phyloP scores from a whole-genome alignment of 2,113 vertebrate genomes.

The Noctilio leporinus region DNA sequence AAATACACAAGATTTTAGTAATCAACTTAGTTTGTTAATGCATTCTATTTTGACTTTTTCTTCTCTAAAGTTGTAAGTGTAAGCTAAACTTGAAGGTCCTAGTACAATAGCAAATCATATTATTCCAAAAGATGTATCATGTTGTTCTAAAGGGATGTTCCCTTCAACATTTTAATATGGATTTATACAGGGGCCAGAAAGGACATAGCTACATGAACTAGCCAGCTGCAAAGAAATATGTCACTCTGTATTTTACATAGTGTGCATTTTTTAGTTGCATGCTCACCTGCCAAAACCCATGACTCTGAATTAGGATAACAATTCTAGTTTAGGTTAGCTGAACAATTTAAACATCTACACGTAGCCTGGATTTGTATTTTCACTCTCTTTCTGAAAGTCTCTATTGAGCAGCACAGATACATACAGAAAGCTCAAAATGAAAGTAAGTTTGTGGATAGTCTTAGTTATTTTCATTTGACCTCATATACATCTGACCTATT shows the following conservation, averaged over 20 bases:
- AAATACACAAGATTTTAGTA: not conserved
- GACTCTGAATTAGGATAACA: conserved; percentile 53
- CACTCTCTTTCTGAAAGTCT: not conserved
- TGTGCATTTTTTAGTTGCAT: conserved; percentile 5
- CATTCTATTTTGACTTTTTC: not conserved
- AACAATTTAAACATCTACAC: conserved; percentile 52
- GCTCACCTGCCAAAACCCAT: conserved; percentile 11
- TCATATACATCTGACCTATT: conserved; percentile 54
- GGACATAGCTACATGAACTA: conserved; percentile 26
- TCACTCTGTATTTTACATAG: not conserved
- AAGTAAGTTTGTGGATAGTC: conserved; percentile 14
- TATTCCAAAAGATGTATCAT: not conserved
- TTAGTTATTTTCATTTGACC: conserved; percentile 58
- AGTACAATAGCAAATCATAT: not conserved
- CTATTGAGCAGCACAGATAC: conserved; percentile 11
- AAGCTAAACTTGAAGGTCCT: not conserved
- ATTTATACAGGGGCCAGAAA: not conserved
- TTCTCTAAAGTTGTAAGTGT: not conserved
- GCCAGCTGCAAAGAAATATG: not conserved
- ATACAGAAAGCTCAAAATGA: conserved; percentile 21
- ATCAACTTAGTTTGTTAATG: not conserved
- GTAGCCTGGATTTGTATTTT: conserved; percentile 6
- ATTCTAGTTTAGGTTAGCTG: conserved; percentile 53
- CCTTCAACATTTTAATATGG: not conserved
- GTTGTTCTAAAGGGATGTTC: not conserved